Evolutionary conservation across 35 echinoderm and acorn worm genomes (phyloP).

Genomic region (Anneissia japonica): DNA sequence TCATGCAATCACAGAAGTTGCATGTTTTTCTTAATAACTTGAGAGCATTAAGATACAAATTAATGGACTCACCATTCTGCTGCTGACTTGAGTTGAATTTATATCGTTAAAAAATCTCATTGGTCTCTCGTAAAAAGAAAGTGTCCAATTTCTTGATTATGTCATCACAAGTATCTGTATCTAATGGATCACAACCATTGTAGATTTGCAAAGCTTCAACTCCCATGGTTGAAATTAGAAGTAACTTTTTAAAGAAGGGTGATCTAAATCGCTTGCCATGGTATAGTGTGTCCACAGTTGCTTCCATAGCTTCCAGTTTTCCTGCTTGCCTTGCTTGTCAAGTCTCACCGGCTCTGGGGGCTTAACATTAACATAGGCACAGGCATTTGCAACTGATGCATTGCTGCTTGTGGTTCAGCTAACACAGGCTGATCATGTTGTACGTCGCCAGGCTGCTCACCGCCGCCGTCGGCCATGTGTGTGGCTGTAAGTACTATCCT

Average conservation of each 20-base stretch:
- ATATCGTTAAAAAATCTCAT: conserved; percentile 18
- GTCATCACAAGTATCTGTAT: neutral
- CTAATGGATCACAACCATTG: too few relatives aligned
- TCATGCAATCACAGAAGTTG: conserved; percentile 29
- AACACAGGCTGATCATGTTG: too few relatives aligned
- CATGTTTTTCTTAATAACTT: conserved; percentile 12
- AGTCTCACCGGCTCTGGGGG: too few relatives aligned
- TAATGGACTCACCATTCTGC: neutral
- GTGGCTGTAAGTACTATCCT: too few relatives aligned
- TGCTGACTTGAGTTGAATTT: conserved; percentile 10
- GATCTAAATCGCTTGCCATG: neutral
- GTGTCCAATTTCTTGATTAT: conserved; percentile 8
- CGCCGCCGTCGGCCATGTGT: too few relatives aligned
- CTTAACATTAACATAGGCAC: too few relatives aligned
- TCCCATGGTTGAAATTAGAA: neutral
- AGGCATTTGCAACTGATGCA: too few relatives aligned
- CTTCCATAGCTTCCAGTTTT: conserved; percentile 33
- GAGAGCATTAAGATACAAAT: conserved; percentile 4
- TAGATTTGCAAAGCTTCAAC: conserved; percentile 5
- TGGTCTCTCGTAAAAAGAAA: neutral
- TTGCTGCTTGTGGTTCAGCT: too few relatives aligned
- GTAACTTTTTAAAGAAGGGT: neutral
- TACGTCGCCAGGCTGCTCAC: too few relatives aligned
- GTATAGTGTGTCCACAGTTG: conserved; percentile 22
- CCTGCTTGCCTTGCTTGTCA: neutral